phyloP scores from a whole-genome alignment of 2,797 vertebrate species.

The Catharus ustulatus region DNA sequence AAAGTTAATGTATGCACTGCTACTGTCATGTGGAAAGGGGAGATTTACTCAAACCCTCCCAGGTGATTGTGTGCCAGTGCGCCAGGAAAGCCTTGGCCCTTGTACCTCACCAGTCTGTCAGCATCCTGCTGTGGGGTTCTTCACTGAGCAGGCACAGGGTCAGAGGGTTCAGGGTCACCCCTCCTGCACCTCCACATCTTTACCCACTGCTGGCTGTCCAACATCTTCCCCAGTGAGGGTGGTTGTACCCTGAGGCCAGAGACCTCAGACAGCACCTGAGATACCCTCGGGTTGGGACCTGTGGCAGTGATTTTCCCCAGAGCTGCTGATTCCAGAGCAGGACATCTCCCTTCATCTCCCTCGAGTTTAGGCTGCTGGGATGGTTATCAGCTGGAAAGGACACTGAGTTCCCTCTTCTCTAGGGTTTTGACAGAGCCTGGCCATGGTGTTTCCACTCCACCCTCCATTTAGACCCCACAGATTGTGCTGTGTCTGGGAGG shows the following conservation, averaged over 20 bases:
- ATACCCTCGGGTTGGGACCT: neutral
- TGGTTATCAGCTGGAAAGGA: neutral
- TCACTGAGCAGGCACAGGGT: neutral
- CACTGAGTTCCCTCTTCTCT: neutral
- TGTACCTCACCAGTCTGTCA: neutral
- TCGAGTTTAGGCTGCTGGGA: neutral
- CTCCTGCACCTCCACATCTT: no score
- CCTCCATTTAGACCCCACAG: neutral
- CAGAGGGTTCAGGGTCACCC: neutral
- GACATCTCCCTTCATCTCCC: neutral
- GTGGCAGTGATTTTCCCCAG: neutral
- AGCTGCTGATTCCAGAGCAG: neutral
- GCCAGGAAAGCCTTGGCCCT: neutral
- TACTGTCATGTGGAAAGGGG: neutral
- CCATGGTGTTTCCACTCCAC: accelerated
- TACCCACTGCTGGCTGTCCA: neutral
- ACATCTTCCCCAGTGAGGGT: no score
- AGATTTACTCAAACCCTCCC: neutral
- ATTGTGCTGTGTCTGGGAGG: no score
- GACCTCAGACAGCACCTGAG: neutral
- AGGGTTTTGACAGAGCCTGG: neutral
- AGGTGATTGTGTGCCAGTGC: neutral
- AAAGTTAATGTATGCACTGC: neutral
- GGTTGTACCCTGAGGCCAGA: neutral
- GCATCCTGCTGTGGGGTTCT: no score